A percentile compares a stretch with the other conserved stretches of the same genome.
Evolutionary conservation across 2,797 vertebrate species (phyloP).

Genomic region (Enteromius trimaculatus): DNA sequence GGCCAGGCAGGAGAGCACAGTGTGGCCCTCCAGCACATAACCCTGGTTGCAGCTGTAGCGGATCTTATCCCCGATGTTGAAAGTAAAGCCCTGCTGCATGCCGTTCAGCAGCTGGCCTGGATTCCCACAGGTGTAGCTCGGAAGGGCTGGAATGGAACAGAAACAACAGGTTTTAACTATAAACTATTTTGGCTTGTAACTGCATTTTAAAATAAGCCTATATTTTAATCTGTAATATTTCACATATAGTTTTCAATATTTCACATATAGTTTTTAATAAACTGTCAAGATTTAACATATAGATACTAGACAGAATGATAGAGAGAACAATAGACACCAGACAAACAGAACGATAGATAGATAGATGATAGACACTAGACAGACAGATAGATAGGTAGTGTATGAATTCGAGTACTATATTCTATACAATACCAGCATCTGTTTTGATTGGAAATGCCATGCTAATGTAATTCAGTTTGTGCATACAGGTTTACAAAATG

Average conservation of each 20-base stretch:
- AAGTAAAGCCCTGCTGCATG: constrained; percentile 91
- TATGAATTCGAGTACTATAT: not conserved
- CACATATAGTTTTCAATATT: no score
- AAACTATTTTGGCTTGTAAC: not conserved
- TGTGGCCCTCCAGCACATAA: constrained; percentile 94
- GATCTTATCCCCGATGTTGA: constrained; percentile 96
- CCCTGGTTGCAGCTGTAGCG: constrained; percentile 93
- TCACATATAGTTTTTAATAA: no score
- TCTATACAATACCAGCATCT: constrained; percentile 1
- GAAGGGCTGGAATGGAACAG: constrained; percentile 80
- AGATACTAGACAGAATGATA: not conserved
- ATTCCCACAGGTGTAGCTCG: constrained; percentile 96
- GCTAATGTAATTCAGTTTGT: constrained; percentile 28
- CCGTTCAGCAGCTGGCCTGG: constrained; percentile 92
- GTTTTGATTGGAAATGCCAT: constrained; percentile 17
- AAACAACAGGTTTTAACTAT: constrained; percentile 11
- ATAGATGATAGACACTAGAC: not conserved
- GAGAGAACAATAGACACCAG: not conserved
- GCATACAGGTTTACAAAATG: not conserved
- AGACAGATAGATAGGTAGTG: no score
- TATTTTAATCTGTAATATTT: not conserved
- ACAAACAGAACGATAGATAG: not conserved
- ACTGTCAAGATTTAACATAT: not conserved
- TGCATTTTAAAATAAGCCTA: not conserved
- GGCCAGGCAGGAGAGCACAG: constrained; percentile 91